phyloP scores from a whole-genome alignment of 2,113 vertebrate species.

The Odocoileus virginianus region DNA sequence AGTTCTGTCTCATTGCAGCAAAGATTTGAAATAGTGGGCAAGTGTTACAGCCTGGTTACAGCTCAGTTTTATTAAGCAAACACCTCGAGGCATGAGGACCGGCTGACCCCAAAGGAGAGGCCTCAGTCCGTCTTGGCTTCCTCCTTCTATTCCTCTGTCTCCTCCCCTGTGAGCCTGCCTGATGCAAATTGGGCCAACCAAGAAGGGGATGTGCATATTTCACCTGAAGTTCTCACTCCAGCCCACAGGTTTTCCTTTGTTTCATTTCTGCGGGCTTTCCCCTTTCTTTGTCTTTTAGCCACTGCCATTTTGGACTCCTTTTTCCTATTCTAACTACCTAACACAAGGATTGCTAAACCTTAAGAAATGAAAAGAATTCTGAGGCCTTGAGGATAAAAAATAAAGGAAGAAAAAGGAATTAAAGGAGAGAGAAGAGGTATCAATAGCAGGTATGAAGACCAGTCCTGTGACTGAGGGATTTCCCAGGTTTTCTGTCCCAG shows the following conservation, averaged over 20 bases:
- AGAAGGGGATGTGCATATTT: neutral
- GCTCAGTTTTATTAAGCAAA: neutral
- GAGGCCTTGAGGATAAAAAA: neutral
- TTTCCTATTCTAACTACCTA: neutral
- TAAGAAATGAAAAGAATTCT: neutral
- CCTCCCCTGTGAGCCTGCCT: neutral
- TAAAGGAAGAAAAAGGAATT: neutral
- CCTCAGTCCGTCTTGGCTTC: neutral
- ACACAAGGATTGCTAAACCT: neutral
- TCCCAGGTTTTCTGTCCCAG: neutral
- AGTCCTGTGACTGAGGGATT: neutral
- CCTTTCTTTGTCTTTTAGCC: neutral
- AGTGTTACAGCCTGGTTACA: neutral
- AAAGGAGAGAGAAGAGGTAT: neutral
- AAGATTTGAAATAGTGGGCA: accelerated
- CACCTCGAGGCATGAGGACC: accelerated
- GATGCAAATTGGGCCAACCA: neutral
- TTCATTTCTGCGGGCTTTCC: neutral
- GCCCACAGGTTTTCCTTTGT: neutral
- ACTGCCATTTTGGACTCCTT: neutral
- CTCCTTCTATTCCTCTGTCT: neutral
- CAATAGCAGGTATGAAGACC: neutral
- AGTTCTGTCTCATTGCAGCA: neutral
- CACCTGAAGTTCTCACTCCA: neutral
- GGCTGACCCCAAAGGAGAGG: neutral